Base-by-base conservation (phyloP, 2,888 invertebrate genomes). In the Heliconius ethilla region DNA sequence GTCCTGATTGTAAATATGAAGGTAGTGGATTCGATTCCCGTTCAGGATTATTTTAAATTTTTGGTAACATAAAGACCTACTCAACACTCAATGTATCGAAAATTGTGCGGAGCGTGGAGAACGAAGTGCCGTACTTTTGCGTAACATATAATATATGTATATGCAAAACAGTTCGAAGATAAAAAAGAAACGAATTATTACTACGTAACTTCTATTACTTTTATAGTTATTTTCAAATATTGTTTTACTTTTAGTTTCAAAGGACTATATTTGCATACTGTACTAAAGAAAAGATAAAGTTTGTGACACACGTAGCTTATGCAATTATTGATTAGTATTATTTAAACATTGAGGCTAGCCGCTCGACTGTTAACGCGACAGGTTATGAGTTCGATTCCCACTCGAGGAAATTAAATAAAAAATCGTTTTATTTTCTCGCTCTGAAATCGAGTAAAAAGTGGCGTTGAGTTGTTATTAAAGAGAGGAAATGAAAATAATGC, bases 191-290 rank as follows among this genome's bases (percentile, higher is more conserved):
- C 3, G n/a, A 22, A 45, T 65, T 40, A 18, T 18, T 72, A 75
- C 74, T 63, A 51, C 33, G 65, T 11, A 70, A 69, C 69, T 78
- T 83, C 82, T 82, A 75, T 80, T 81, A 79, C 81, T 80, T 83
- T 40, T 76, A 82, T 66, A 78, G 75, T 77, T 79, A 79, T 82
- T 59, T 77, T 76, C 77, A 75, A 65, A 76, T 82, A 86, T 83
- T 84, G 84, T 87, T 87, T 88, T 88, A 88, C 86, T 89, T 86
- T 89, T 89, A 83, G 85, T 86, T 87, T 89, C 87, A 86, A 84
- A 87, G 85, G 86, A 84, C 84, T 85, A 82, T 83, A 83, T 88
- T 88, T 85, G 87, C 85, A 85, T 86, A 85, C 76, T 81, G 82
- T 80, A 81, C 81, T 82, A 81, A 79, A 79, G 78, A 76, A 77